These are phyloP conservation scores for Pyrrhia umbra DNA, from an alignment of 2,888 invertebrate species.

Conservation along the genomic window DNA sequence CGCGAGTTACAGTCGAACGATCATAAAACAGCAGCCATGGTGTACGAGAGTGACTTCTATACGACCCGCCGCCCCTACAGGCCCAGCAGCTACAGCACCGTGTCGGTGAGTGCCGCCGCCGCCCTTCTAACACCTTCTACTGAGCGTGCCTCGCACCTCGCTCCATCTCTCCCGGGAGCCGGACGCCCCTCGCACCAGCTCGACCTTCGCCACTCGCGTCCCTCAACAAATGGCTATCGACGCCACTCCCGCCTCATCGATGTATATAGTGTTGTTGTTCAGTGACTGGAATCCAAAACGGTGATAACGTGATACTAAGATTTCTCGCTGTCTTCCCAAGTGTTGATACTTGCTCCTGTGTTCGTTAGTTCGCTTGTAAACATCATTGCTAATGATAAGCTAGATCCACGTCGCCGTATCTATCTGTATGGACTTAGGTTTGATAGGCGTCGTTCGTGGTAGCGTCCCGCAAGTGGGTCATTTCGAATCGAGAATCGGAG, in stretches of 20 bases:
- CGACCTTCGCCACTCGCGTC: conserved; percentile 78
- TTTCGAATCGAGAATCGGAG: conserved; percentile 79
- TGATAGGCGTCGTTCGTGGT: conserved; percentile 67
- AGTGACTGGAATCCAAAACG: conserved; percentile 60
- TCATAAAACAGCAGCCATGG: conserved; percentile 91
- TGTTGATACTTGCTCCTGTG: conserved; percentile 65
- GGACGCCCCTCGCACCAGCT: conserved; percentile 87
- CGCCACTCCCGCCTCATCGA: conserved; percentile 53
- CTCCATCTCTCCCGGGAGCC: conserved; percentile 86
- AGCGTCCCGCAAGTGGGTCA: conserved; percentile 85
- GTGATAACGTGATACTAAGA: conserved; percentile 55
- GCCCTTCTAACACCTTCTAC: conserved; percentile 75
- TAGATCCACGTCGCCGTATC: conserved; percentile 51
- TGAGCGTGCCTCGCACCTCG: conserved; percentile 81
- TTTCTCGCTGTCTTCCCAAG: conserved; percentile 69
- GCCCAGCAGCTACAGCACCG: conserved; percentile 93
- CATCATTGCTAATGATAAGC: conserved; percentile 78
- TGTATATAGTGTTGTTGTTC: conserved; percentile 52
- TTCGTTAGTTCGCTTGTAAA: conserved; percentile 79
- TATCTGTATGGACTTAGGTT: conserved; percentile 52
- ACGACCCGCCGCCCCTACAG: conserved; percentile 96
- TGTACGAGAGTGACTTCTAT: conserved; percentile 98
- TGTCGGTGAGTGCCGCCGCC: conserved; percentile 90
- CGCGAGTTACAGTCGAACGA: conserved; percentile 88
- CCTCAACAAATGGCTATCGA: conserved; percentile 66